These are phyloP conservation scores for Cecidostiba fungosa DNA, from an alignment of 2,888 invertebrate species.

Conservation along the genomic window DNA sequence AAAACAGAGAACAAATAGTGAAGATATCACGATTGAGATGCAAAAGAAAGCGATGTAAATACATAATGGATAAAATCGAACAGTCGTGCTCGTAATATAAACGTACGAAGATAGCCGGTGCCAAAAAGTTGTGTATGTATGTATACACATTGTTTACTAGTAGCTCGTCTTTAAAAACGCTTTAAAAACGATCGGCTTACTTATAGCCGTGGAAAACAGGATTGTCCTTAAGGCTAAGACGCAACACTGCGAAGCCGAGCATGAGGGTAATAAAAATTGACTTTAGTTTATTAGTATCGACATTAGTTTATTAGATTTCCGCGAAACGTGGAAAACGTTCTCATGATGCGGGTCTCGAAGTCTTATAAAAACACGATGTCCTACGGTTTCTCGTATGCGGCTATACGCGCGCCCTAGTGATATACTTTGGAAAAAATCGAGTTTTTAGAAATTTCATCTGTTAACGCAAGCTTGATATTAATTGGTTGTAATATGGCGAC, in stretches of 20 bases:
- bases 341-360: constrained; percentile 19
- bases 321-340: constrained; percentile 43
- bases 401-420: constrained; percentile 5
- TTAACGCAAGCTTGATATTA: not conserved
- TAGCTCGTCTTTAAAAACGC: not conserved
- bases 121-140: not conserved
- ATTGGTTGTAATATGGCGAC: not conserved
- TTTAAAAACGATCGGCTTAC: not conserved
- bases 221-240: not conserved
- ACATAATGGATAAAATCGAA: too few species aligned
- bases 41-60: too few species aligned
- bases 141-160: not conserved
- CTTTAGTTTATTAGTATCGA: constrained; percentile 31
- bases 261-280: constrained; percentile 18
- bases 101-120: not conserved
- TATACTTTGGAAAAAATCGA: constrained; percentile 11
- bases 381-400: constrained; percentile 45
- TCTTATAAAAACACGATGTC: constrained; percentile 45
- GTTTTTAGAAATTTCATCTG: constrained; percentile 12
- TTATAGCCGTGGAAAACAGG: not conserved
- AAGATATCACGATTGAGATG: too few species aligned
- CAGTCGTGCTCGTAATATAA: too few species aligned
- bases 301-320: constrained; percentile 57
- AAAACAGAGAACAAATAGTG: too few species aligned
- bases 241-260: constrained; percentile 5